Evolutionary conservation across 2,797 vertebrate species (phyloP), one percentile per base, ranked within the genome.

Genomic region (Mus minutoides): DNA sequence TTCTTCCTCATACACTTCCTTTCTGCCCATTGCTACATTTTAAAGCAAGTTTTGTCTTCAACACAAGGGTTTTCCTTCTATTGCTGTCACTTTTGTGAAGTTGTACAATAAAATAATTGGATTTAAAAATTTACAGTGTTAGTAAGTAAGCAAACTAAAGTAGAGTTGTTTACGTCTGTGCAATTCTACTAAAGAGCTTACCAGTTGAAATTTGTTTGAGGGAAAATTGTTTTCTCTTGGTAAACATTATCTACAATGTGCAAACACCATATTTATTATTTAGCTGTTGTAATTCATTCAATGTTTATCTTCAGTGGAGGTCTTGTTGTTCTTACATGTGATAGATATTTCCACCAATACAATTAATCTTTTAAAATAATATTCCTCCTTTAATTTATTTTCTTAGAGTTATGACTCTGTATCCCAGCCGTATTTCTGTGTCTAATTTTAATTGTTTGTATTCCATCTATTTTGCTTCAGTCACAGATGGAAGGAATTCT

Each of bases 381-480:
- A 91, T 93, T 95, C 29, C 26, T 94, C 78, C 46, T 97, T 88
- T 92, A 37, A 96, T 91, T 95, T 94, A 93, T 94, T 96, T 52
- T 97, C 37, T 84, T 78, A 87, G 52, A 95, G 96, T 91, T 95
- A 69, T 85, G 79, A 84, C 19, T 37, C 69, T 79, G 34, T 85
- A 54, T 5, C 34, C 7, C 12, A 88, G 73, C 69, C 85, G 49
- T 92, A 37, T 73, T 94, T 84, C 73, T 76, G 24, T 89, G 78
- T 97, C 93, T 95, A 82, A 76, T 94, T 93, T 96, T 97, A 96
- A 97, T 96, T 96, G 90, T 82, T 96, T 88, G 37, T 94, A 31
- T 88, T 91, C 46, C 87, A 49, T 95, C 58, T 94, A 37, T 88
- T 96, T 95, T 88, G n/a, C 91, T 94, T 79, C 21, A 86, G 85